phyloP scores from a whole-genome alignment of 2,888 invertebrate genomes.

The Ormyrus nitidulus region DNA sequence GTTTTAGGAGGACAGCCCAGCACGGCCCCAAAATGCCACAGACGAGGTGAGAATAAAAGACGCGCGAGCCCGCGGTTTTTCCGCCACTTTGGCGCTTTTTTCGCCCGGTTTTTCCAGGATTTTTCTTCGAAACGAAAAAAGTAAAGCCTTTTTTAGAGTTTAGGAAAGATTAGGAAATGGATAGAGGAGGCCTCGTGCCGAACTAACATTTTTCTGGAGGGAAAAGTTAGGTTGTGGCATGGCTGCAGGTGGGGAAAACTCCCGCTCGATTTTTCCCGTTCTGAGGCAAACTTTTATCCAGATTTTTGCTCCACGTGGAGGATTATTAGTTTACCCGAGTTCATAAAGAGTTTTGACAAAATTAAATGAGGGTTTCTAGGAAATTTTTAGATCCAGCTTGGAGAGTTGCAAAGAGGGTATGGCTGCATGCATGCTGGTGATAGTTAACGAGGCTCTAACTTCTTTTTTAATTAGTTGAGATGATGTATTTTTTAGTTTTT shows the following conservation, averaged over 20 bases:
- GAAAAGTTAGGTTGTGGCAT: slow-evolving; percentile 46
- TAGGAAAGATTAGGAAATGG: not conserved
- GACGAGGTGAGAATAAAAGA: slow-evolving; percentile 68
- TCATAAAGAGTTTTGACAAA: not conserved
- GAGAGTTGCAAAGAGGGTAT: slow-evolving; percentile 7
- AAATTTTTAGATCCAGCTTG: slow-evolving; percentile 51
- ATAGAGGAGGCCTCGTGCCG: slow-evolving; percentile 21
- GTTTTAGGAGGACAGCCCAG: not conserved
- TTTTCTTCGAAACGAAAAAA: not conserved
- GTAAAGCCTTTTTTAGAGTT: too few relatives aligned
- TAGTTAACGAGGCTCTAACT: slow-evolving; percentile 20
- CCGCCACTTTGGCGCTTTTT: slow-evolving; percentile 22
- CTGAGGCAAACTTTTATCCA: not conserved
- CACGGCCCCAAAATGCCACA: slow-evolving; percentile 70
- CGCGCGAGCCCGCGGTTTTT: slow-evolving; percentile 32
- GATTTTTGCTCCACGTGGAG: not conserved
- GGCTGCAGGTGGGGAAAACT: slow-evolving; percentile 34
- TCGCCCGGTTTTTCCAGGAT: not conserved
- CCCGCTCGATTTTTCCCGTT: slow-evolving; percentile 4
- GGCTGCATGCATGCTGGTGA: not conserved
- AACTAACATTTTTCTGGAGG: slow-evolving; percentile 47
- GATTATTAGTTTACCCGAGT: not conserved
- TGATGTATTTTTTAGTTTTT: slow-evolving; percentile 4
- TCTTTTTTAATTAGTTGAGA: not conserved
- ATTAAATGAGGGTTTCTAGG: not conserved